A percentile compares a stretch with the other conserved stretches of the same genome.
These are phyloP conservation scores for Zosterops hypoxanthus DNA, from an alignment of 2,113 vertebrate genomes.

Conservation along the genomic window DNA sequence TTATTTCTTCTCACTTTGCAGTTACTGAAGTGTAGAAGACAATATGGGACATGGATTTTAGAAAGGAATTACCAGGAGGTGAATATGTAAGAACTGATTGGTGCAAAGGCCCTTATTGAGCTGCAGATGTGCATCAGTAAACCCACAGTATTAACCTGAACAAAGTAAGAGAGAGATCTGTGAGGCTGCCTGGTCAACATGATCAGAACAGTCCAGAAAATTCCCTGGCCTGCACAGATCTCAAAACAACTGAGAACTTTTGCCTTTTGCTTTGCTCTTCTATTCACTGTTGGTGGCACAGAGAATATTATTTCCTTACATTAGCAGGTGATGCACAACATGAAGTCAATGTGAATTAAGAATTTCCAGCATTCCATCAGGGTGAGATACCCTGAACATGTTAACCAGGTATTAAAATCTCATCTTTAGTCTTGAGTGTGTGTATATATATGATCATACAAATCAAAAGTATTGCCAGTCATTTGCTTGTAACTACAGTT, in stretches of 20 bases:
- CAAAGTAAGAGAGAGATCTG: neutral
- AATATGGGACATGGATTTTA: neutral
- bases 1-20: neutral
- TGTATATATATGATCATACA: neutral
- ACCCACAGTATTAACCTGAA: neutral
- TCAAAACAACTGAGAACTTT: neutral
- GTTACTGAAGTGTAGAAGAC: slow-evolving; percentile 1
- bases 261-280: neutral
- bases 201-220: neutral
- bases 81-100: neutral
- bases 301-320: neutral
- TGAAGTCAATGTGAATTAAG: neutral
- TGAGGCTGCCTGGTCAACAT: neutral
- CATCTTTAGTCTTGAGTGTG: neutral
- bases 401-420: neutral
- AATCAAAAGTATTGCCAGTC: neutral
- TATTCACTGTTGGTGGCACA: accelerated
- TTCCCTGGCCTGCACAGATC: neutral
- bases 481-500: neutral
- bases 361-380: neutral
- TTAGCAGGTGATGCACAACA: neutral
- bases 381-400: neutral
- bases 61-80: neutral
- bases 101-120: neutral
- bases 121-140: neutral